Evolutionary conservation across 1,140 invertebrate genomes (phyloP), one percentile per base, ranked within the genome.

Genomic region (Phthorimaea operculella): DNA sequence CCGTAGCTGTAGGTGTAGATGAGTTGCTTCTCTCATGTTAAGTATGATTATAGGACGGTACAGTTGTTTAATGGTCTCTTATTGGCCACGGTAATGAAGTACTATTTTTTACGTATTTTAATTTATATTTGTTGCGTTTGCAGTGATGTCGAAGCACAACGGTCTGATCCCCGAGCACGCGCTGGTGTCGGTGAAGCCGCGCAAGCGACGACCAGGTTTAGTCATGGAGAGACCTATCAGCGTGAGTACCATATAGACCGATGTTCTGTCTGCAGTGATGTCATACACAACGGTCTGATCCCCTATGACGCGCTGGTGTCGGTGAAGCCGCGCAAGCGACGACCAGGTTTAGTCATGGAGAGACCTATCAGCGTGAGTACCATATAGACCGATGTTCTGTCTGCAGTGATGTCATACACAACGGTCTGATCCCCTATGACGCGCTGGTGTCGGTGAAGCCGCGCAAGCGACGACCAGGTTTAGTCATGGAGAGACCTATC

Each of bases 191-290:
- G 57, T 74, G 44, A 78, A 75, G 33, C 71, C 80, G 7, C 59
- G 77, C 15, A 87, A 87, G 56, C 68, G 77, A 52, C 71, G 86
- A 14, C 81, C 79, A 0, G 81, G 83, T 1, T 70, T 87, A 0
- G 84, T 85, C 10, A 79, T 77, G 0, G 84, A 87, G 56, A 73
- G 81, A 55, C 78, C 85, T 14, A 87, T 87, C 42, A 86, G 84
- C 61, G 84, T 87, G 64, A 85, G 83, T 79, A 49, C 58, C 36
- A 39, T 39, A 28, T 28, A n/a, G n/a, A n/a, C n/a, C 4, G 49
- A 33, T 28, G 21, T 28, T 28, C 2, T 28, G 21, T 28, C 71
- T 78, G 10, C 71, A 84, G 79, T 84, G 21, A 77, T 79, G 48
- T 81, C 81, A 70, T 79, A 55, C 72, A 80, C 12, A 83, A 83